Evolutionary conservation across 2,797 vertebrate species (phyloP).

Genomic region (Hemitrygon akajei): DNA sequence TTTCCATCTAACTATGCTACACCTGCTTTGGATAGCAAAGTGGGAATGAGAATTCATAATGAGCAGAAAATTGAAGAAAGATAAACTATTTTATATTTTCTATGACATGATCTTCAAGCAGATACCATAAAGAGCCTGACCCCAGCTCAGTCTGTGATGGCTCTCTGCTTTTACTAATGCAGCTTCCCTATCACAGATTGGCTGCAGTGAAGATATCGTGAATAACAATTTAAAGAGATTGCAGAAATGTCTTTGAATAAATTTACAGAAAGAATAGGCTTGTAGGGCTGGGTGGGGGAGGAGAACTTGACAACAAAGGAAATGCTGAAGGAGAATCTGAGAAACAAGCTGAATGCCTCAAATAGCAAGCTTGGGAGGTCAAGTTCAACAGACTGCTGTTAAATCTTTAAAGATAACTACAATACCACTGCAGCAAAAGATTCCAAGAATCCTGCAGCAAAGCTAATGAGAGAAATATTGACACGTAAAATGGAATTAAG

Average conservation of each 20-base stretch:
- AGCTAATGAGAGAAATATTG: not conserved
- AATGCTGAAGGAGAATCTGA: not conserved
- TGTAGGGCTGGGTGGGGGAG: not conserved
- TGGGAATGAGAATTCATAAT: not conserved
- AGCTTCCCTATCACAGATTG: not conserved
- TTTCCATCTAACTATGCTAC: not conserved
- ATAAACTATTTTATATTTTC: not conserved
- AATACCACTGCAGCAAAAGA: not conserved
- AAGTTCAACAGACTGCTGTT: not conserved
- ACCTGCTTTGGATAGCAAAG: not conserved
- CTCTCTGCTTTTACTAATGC: not conserved
- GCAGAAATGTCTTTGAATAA: not conserved
- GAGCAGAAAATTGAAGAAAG: not conserved
- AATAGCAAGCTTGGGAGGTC: not conserved
- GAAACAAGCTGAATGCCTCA: not conserved
- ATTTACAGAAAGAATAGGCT: not conserved
- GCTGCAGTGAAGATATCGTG: not conserved
- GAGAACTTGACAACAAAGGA: not conserved
- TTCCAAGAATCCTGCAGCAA: not conserved
- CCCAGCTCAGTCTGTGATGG: not conserved
- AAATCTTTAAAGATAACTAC: not conserved
- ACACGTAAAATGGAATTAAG: not conserved
- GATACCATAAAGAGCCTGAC: not conserved
- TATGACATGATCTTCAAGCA: not conserved
- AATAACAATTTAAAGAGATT: not conserved